These are phyloP conservation scores for Python bivittatus DNA, from an alignment of 2,113 vertebrate species.

Conservation along the genomic window DNA sequence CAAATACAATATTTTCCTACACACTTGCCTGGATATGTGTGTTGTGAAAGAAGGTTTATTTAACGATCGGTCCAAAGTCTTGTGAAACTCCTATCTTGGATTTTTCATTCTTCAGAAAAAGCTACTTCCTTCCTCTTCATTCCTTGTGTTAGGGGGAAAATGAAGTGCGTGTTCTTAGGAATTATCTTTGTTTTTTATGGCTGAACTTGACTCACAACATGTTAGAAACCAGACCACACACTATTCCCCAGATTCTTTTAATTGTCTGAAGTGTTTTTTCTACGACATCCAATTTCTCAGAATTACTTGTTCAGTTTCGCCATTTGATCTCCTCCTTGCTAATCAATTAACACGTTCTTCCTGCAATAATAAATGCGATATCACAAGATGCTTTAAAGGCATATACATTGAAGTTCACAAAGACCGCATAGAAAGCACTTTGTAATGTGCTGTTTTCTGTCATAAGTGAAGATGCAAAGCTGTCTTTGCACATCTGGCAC, in stretches of 20 bases:
- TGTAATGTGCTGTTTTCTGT: constrained; percentile 18
- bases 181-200: not conserved
- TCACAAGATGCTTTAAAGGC: constrained; percentile 8
- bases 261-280: not conserved
- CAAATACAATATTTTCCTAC: not conserved
- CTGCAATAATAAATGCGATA: constrained; percentile 33
- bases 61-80: not conserved
- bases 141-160: not conserved
- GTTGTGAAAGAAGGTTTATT: not conserved
- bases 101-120: not conserved
- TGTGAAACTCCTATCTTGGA: not conserved
- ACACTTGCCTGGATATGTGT: not conserved
- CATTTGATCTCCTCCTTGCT: not conserved
- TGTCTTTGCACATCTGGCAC: not conserved
- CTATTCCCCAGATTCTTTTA: not conserved
- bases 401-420: not conserved
- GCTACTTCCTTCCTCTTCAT: not conserved
- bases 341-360: not conserved
- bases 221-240: not conserved
- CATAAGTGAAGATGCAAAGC: rapidly evolving
- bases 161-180: not conserved
- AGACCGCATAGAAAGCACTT: not conserved
- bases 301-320: constrained; percentile 14
- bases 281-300: not conserved
- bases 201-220: not conserved